Evolutionary conservation across 1,140 invertebrate species (phyloP).

Genomic region (Diachasma alloeum): DNA sequence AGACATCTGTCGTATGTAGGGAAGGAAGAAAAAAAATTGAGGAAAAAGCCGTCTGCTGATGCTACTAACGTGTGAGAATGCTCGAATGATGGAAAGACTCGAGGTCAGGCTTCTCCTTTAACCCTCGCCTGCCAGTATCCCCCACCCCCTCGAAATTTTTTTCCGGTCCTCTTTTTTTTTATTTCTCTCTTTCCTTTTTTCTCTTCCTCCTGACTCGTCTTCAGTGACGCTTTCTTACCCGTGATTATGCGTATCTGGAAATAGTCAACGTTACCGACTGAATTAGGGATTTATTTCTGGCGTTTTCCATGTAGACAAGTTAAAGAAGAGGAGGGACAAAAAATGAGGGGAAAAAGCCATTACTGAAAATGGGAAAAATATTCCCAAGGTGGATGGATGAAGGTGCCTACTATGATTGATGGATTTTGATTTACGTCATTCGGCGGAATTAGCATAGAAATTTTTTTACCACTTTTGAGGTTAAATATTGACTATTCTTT

Average conservation of each 20-base stretch:
- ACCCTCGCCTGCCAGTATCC: conserved; percentile 17
- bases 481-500: background rate
- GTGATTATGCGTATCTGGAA: conserved; percentile 16
- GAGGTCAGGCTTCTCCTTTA: conserved; percentile 28
- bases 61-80: conserved; percentile 20
- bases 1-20: background rate
- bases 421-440: conserved; percentile 1
- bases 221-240: background rate
- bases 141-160: background rate
- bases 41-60: conserved; percentile 19
- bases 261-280: background rate
- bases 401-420: background rate
- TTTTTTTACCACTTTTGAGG: conserved; percentile 4
- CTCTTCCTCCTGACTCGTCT: conserved; percentile 37
- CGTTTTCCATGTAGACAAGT: background rate
- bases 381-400: background rate
- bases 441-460: background rate
- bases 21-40: background rate
- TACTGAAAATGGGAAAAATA: conserved; percentile 4
- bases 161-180: background rate
- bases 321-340: background rate
- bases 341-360: background rate
- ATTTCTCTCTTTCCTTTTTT: conserved; percentile 9
- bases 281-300: background rate
- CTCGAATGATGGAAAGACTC: conserved; percentile 37